Conservation (phyloP, 2,113 vertebrate genomes). For the Limnothrissa miodon region DNA sequence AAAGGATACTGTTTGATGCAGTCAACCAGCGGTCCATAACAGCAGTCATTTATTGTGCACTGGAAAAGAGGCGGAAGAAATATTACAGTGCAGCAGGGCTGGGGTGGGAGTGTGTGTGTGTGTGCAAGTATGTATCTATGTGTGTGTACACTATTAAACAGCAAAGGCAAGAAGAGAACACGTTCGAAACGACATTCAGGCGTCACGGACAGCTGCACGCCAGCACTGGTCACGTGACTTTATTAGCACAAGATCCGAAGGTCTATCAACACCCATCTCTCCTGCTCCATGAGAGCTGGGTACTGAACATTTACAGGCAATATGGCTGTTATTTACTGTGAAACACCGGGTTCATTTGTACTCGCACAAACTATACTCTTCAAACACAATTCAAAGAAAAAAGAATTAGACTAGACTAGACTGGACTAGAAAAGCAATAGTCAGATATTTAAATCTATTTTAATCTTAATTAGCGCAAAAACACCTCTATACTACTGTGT, state of each 20-base stretch:
- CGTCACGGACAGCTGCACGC: conserved; percentile 55
- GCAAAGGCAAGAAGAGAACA: conserved; percentile 48
- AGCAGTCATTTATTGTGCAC: conserved; percentile 99
- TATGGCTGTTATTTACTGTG: background rate
- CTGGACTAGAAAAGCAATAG: no score
- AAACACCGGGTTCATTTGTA: background rate
- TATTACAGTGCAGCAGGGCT: conserved; percentile 58
- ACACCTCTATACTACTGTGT: no score
- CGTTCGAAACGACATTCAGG: background rate
- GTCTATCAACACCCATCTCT: conserved; percentile 40
- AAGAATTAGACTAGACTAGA: no score
- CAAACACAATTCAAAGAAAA: background rate
- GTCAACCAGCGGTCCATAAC: conserved; percentile 99
- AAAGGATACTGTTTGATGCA: conserved; percentile 99
- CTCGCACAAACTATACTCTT: background rate
- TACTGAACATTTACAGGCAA: conserved; percentile 1
- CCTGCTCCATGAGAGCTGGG: background rate
- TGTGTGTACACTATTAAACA: conserved; percentile 36
- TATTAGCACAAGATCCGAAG: conserved; percentile 69
- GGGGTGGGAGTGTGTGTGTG: background rate
- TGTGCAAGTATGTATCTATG: background rate
- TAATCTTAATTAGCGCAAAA: no score
- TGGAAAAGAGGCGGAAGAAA: conserved; percentile 74
- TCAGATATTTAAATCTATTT: no score
- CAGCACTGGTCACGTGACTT: conserved; percentile 49